Conservation (phyloP, 2,888 invertebrate genomes). For the Drosophila limbata region DNA sequence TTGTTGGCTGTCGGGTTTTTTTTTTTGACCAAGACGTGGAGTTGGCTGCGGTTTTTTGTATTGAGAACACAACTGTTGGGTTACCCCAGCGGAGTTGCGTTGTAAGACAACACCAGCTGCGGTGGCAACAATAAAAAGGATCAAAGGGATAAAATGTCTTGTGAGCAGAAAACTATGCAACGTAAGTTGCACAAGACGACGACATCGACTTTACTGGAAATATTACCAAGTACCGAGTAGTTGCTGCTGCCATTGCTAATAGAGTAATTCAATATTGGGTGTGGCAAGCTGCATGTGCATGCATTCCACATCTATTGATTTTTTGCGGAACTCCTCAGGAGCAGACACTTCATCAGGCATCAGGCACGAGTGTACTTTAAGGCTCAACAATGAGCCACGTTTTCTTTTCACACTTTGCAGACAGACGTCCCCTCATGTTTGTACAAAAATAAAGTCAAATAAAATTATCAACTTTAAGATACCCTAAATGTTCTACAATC, state of each 20-base stretch:
- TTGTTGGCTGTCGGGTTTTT: slow-evolving; percentile 25
- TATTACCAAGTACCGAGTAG: slow-evolving; percentile 5
- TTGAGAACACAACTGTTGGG: neutral
- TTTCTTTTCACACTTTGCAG: slow-evolving; percentile 50
- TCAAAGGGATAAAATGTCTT: slow-evolving; percentile 72
- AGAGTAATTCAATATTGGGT: slow-evolving; percentile 74
- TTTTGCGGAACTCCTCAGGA: slow-evolving; percentile 25
- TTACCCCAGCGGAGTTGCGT: slow-evolving; percentile 20
- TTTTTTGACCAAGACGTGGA: slow-evolving; percentile 4
- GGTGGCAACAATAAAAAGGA: slow-evolving; percentile 68
- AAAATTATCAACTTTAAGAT: neutral
- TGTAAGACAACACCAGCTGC: slow-evolving; percentile 73
- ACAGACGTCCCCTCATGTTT: slow-evolving; percentile 11
- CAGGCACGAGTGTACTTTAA: slow-evolving; percentile 22
- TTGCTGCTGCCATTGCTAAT: slow-evolving; percentile 56
- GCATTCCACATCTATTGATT: slow-evolving; percentile 52
- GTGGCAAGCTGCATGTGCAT: slow-evolving; percentile 43
- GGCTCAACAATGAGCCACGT: slow-evolving; percentile 35
- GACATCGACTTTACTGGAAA: neutral
- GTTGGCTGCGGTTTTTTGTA: slow-evolving; percentile 41
- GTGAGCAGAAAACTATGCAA: slow-evolving; percentile 42
- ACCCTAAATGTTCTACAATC: neutral
- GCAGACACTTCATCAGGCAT: slow-evolving; percentile 52
- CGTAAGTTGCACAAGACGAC: slow-evolving; percentile 44
- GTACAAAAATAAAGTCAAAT: slow-evolving; percentile 1